A percentile compares a stretch with the other conserved stretches of the same genome.
phyloP scores from a whole-genome alignment of 2,113 vertebrate genomes.

The Hiodon tergisus region DNA sequence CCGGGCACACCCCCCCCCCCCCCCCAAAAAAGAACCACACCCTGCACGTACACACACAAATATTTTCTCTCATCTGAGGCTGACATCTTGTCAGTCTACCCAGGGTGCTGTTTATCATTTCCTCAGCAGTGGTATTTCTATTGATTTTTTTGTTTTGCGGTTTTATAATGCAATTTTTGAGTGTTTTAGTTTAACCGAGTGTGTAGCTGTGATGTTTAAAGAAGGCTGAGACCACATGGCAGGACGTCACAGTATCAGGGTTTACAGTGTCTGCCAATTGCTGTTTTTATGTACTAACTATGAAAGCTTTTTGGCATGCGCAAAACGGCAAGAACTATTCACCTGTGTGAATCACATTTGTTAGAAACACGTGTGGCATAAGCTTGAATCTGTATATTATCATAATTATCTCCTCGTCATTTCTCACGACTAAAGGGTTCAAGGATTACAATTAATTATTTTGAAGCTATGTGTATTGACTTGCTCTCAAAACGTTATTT shows the following conservation, averaged over 20 bases:
- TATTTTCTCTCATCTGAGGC: conserved; percentile 64
- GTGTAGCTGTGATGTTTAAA: conserved; percentile 72
- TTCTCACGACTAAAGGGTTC: neutral
- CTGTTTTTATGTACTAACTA: neutral
- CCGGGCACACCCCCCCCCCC: conserved; percentile 8
- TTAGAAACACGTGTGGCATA: too few relatives aligned
- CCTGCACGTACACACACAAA: conserved; percentile 48
- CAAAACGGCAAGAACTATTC: too few relatives aligned
- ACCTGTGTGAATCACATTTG: too few relatives aligned
- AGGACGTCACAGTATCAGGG: conserved; percentile 54
- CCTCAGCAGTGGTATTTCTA: conserved; percentile 57
- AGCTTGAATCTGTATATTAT: too few relatives aligned
- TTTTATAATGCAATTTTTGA: conserved; percentile 72
- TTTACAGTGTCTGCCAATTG: neutral
- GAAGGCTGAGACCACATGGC: conserved; percentile 65
- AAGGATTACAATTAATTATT: conserved; percentile 2
- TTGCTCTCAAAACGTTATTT: conserved; percentile 9
- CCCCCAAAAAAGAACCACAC: conserved; percentile 39
- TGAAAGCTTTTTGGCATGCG: too few relatives aligned
- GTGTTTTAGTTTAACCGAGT: conserved; percentile 73
- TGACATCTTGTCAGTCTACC: conserved; percentile 42
- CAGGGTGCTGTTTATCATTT: conserved; percentile 63
- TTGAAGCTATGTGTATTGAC: neutral
- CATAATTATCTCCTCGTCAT: conserved; percentile 5
- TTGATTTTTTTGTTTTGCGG: conserved; percentile 73